Conservation (phyloP, 2,797 vertebrate species). For the Phoebastria nigripes region DNA sequence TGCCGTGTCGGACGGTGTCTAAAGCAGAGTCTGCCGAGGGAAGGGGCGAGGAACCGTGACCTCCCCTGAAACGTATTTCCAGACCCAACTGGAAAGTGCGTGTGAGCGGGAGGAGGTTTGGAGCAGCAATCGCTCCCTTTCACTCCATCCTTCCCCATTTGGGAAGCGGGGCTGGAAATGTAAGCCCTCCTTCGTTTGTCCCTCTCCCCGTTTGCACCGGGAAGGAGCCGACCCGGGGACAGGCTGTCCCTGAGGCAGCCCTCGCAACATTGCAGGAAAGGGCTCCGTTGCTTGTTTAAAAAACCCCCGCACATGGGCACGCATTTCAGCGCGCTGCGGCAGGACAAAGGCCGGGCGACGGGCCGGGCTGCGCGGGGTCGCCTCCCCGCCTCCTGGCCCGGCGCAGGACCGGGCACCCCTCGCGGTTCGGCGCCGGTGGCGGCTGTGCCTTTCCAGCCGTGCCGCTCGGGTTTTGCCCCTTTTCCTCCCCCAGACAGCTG, state of each 20-base stretch:
- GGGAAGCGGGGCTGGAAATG: not conserved
- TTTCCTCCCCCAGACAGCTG: not conserved
- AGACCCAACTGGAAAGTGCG: not conserved
- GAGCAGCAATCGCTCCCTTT: not conserved
- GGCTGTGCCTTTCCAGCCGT: not conserved
- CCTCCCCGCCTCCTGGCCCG: not conserved
- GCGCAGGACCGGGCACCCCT: not conserved
- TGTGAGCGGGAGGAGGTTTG: not conserved
- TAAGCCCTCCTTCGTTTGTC: not conserved
- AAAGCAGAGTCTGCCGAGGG: not conserved
- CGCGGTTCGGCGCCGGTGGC: not conserved
- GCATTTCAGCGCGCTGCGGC: not conserved
- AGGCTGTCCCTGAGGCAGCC: not conserved
- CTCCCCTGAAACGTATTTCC: not conserved
- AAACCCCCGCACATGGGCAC: rapidly evolving
- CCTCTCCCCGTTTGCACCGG: not conserved
- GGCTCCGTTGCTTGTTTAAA: not conserved
- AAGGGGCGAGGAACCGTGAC: not conserved
- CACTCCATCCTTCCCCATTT: not conserved
- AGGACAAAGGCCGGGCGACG: not conserved
- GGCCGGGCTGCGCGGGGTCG: not conserved
- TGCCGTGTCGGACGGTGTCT: not conserved
- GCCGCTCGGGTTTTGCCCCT: not conserved
- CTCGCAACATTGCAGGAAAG: not conserved
- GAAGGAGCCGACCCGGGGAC: not conserved